Base-by-base conservation (phyloP, 2,888 invertebrate species). In the Cantharis rufa region DNA sequence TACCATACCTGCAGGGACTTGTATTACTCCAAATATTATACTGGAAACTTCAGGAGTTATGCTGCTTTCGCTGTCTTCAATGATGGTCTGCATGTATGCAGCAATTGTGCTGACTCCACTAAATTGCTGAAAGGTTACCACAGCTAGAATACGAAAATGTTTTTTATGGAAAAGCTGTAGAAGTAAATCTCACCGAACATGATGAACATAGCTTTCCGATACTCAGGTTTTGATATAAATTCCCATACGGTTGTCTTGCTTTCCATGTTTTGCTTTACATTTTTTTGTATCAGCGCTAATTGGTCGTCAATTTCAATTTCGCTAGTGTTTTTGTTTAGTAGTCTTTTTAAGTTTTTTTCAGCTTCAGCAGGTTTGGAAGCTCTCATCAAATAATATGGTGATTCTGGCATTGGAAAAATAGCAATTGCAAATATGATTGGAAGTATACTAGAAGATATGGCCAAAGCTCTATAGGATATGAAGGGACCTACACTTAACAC, bases 11-110 rank as follows among this genome's bases (percentile, higher is more conserved):
- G 64, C 64, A 66, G 64, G 64, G 28, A 92, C 83, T 79, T 92
- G 92, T 15, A 92, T 88, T 15, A 90, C 86, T 77, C 92, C 92
- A 79, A 92, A 89, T 15, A 92, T 87, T 48, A 92, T 91, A 79
- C 92, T 91, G 2, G 90, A 90, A 7, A 88, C 86, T 0, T 90
- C 89, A 0, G 92, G 90, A 0, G 91, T 89, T 69, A 91, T 86
- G 1, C 89, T 89, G n/a, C 87, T 85, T 64, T 89, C 89, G 75
- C 90, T 90, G 61, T 90, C 89, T 63, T 89, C 87, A 71, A 92
- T 90, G 78, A 92, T 92, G 28, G 90, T 89, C 83, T 92, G 91
- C 24, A 66, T n/a, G n/a, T 66, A 66, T 21, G 64, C 21, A 13
- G 18, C 5, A 15, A 66, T 66, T 13, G 64, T 24, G 24, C 24